Conservation (phyloP, 2,797 vertebrate genomes). For the Urosaurus nigricauda region DNA sequence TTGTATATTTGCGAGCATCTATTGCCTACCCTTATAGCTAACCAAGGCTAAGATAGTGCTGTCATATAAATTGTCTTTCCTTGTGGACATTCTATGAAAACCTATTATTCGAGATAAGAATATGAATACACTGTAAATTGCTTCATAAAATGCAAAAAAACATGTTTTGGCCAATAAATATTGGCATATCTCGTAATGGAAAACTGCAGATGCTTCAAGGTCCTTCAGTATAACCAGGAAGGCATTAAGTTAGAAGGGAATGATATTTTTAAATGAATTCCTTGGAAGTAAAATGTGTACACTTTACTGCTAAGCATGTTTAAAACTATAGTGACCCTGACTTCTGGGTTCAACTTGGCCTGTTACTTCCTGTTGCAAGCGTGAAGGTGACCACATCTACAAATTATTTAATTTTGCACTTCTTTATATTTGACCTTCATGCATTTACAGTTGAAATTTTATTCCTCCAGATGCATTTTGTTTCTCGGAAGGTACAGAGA, state of each 20-base stretch:
- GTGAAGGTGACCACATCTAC: too few species aligned
- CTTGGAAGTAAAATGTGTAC: background rate
- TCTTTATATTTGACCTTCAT: too few species aligned
- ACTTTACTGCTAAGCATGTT: background rate
- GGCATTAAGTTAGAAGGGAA: background rate
- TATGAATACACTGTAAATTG: background rate
- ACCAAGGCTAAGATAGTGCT: background rate
- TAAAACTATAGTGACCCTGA: background rate
- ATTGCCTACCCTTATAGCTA: background rate
- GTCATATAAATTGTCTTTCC: slow-evolving; percentile 17
- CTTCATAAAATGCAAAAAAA: background rate
- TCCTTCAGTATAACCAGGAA: background rate
- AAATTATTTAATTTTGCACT: too few species aligned
- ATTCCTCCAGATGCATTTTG: too few species aligned
- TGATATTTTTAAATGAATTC: background rate
- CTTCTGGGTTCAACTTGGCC: too few species aligned
- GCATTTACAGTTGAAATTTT: too few species aligned
- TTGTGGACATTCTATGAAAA: slow-evolving; percentile 5
- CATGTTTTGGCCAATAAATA: background rate
- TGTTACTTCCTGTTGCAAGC: too few species aligned
- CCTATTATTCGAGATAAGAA: background rate
- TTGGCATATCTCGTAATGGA: background rate
- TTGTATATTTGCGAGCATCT: background rate
- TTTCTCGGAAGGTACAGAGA: too few species aligned
- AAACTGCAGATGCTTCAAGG: background rate